Base-by-base conservation (phyloP, 2,888 invertebrate species). In the Tiliacea aurago region DNA sequence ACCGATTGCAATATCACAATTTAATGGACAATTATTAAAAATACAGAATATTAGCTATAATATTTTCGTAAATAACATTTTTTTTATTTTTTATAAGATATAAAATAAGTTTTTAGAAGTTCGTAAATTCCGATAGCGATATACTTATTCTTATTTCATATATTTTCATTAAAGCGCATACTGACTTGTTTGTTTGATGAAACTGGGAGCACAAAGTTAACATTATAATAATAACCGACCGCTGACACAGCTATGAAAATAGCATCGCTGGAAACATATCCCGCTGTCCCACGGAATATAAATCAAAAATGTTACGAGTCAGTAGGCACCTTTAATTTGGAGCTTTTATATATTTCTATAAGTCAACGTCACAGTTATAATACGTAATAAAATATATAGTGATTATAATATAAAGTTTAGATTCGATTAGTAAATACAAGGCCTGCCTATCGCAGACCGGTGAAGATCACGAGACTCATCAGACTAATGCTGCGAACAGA, bases 11-110 rank as follows among this genome's bases (percentile, higher is more conserved):
- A 90, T 95, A 95, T 95, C 95, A 95, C 94, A 95, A 92, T 95
- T 95, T 95, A 95, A 93, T 95, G 94, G 95, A 95, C 95, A 95
- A 92, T 90, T 89, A 91, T 90, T 91, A 86, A 89, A 90, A 87
- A 90, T 87, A 90, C 87, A 87, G 86, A 78, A 87, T 87, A 87
- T 80, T 83, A 83, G 76, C 78, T 87, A 87, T 74, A 81, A 89
- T 83, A 88, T 81, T 85, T 87, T 88, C 83, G 83, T 89, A 89
- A 89, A 87, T 87, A 86, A 83, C 78, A 70, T 84, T 83, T 84
- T 83, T 79, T 81, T 51, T 56, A 64, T 83, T 78, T 83, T 78
- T 72, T 71, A 72, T 81, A 79, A 78, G 84, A 84, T 83, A 85
- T 83, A 81, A 86, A 86, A 81, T 83, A 78, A 80, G 77, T 80